Conservation (phyloP, 1,140 invertebrate genomes). For the Sipha flava region DNA sequence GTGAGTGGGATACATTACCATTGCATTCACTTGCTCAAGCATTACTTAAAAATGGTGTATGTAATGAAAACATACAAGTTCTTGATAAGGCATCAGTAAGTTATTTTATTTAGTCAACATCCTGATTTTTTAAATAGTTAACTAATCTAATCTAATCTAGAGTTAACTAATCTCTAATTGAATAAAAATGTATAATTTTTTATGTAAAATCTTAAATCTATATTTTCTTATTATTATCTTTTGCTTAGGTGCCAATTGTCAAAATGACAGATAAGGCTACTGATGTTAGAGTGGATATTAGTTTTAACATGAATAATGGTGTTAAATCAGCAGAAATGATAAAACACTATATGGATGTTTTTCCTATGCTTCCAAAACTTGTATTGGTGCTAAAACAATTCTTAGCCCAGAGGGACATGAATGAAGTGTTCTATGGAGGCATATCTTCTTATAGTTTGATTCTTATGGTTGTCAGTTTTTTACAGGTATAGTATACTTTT, state of each 20-base stretch:
- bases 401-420: constrained; percentile 89
- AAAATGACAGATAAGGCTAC: constrained; percentile 93
- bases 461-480: constrained; percentile 95
- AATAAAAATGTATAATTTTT: neutral
- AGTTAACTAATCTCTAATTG: no score
- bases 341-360: constrained; percentile 69
- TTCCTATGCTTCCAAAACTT: constrained; percentile 80
- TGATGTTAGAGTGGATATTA: constrained; percentile 92
- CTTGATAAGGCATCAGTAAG: constrained; percentile 88
- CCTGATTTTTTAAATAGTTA: neutral
- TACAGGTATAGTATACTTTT: constrained; percentile 60
- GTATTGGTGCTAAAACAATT: constrained; percentile 97
- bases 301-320: constrained; percentile 95
- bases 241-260: constrained; percentile 76
- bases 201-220: neutral
- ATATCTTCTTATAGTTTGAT: constrained; percentile 98
- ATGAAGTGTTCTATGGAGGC: constrained; percentile 98
- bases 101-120: constrained; percentile 35
- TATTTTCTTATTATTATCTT: constrained; percentile 29
- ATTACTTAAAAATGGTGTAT: constrained; percentile 77
- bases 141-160: neutral
- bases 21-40: constrained; percentile 82
- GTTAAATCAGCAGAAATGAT: constrained; percentile 93
- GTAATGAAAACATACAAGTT: constrained; percentile 84
- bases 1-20: constrained; percentile 86